Conservation (phyloP, 2,113 vertebrate genomes). For the Nothobranchius kuhntae region DNA sequence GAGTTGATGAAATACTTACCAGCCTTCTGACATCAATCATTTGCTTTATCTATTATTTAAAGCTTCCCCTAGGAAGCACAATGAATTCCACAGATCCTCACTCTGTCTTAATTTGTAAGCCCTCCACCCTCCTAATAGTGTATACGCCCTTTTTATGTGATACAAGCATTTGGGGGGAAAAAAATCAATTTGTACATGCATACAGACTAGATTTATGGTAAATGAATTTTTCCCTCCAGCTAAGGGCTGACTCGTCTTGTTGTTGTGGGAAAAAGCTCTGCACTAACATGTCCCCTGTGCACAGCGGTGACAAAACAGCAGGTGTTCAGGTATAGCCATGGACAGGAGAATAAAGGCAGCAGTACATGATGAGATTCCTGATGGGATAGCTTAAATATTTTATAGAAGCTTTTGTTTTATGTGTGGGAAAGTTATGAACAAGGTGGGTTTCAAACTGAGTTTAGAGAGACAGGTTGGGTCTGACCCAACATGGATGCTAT, state of each 20-base stretch:
- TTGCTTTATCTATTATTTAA: conserved; percentile 59
- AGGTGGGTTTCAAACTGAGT: no score
- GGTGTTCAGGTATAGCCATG: background rate
- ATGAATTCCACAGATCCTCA: background rate
- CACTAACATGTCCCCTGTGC: background rate
- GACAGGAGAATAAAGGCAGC: background rate
- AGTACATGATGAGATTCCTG: background rate
- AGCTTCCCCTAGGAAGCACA: conserved; percentile 10
- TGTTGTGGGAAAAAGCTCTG: background rate
- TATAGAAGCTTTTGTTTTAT: no score
- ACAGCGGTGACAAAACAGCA: background rate
- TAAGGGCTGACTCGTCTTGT: background rate
- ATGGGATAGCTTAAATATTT: background rate
- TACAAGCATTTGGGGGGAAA: background rate
- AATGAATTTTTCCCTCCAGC: background rate
- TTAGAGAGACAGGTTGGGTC: no score
- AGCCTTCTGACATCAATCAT: conserved; percentile 27
- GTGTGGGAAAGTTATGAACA: no score
- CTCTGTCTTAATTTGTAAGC: conserved; percentile 11
- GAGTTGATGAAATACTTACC: conserved; percentile 7
- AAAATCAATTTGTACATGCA: background rate
- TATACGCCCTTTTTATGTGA: background rate
- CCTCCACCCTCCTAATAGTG: background rate
- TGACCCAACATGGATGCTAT: no score
- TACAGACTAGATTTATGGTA: background rate